Percentiles rank a stretch among this genome's conserved stretches.
Conservation (phyloP, 2,797 vertebrate genomes). For the Anguilla marmorata region DNA sequence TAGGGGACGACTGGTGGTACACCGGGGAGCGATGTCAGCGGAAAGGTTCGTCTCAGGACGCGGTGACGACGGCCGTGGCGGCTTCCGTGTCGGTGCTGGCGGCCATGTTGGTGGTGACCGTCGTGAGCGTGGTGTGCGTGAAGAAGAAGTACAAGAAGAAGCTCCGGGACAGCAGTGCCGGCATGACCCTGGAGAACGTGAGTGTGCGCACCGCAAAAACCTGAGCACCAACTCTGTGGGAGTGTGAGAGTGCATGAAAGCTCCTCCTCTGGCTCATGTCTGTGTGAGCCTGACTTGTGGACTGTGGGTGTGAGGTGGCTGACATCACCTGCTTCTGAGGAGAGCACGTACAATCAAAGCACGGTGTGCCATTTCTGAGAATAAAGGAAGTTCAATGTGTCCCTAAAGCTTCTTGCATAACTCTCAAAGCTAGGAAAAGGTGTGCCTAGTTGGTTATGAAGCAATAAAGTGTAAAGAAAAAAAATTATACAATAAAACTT, state of each 20-base stretch:
- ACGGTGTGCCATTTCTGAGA: not conserved
- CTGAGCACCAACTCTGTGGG: not conserved
- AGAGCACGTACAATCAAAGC: not conserved
- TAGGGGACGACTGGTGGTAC: constrained; percentile 72
- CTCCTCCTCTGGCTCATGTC: not conserved
- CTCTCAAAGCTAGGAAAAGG: not conserved
- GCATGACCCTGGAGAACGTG: constrained; percentile 50
- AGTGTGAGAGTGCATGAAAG: not conserved
- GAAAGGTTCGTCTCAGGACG: constrained; percentile 59
- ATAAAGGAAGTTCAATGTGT: not conserved
- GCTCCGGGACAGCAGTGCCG: not conserved
- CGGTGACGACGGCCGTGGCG: constrained; percentile 54
- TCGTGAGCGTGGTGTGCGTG: constrained; percentile 60
- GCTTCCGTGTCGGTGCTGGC: constrained; percentile 65
- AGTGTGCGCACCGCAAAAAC: constrained; percentile 22
- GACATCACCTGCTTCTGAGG: too few species aligned
- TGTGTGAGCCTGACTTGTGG: not conserved
- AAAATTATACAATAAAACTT: not conserved
- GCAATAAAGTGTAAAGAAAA: not conserved
- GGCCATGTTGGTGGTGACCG: constrained; percentile 67
- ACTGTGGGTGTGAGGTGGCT: too few species aligned
- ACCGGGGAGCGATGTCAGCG: constrained; percentile 58
- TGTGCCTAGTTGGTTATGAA: not conserved
- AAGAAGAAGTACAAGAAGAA: constrained; percentile 59
- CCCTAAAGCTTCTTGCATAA: not conserved